Base-by-base conservation (phyloP, 1,140 invertebrate species). In the Drosophila tsacasi region DNA sequence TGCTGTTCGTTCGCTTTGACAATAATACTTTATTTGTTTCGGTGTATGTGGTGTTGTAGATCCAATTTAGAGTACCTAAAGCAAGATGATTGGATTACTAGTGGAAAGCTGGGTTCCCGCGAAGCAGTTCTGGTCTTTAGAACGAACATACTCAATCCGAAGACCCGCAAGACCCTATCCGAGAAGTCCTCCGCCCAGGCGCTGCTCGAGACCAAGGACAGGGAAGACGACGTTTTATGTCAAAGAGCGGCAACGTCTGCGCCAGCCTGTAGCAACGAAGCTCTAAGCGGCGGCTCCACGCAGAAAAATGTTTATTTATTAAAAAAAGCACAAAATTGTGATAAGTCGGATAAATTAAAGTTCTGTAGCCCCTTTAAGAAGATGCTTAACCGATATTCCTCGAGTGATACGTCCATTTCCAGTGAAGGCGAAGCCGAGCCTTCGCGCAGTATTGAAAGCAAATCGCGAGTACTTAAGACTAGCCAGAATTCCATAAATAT, bases 91-190 rank as follows among this genome's bases (percentile, higher is more conserved):
- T 93, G 92, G 92, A 83, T 93, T 61, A 90, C 92, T 7, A 92
- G 91, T 85, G 92, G 92, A 57, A 81, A 79, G 61, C 30, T 92
- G 50, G 92, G 92, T 7, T 92, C 92, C 2, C 85, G 86, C 9
- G 92, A 93, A 55, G 90, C 90, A 17, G 92, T 93, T 40, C 76
- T 93, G 19, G 82, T 93, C 8, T 93, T 93, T 60, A 81, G 86
- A 17, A 91, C 91, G 23, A 89, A 78, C 50, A 85, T 90, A 42
- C 76, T 93, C 63, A 92, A 91, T 69, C 81, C 87, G 19, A 87
- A 87, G 44, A 81, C 75, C 15, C 73, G 81, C 30, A 91, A 89
- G 37, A 52, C 57, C 9, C 32, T 89, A 39, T 63, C 79, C 10
- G 77, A 85, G 55, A 54, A 35, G 25, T 49, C 65, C 37, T 27